Evolutionary conservation across 37 sponge, comb jelly and placozoan genomes (phyloP).

Genomic region (Theonella swinhoei): DNA sequence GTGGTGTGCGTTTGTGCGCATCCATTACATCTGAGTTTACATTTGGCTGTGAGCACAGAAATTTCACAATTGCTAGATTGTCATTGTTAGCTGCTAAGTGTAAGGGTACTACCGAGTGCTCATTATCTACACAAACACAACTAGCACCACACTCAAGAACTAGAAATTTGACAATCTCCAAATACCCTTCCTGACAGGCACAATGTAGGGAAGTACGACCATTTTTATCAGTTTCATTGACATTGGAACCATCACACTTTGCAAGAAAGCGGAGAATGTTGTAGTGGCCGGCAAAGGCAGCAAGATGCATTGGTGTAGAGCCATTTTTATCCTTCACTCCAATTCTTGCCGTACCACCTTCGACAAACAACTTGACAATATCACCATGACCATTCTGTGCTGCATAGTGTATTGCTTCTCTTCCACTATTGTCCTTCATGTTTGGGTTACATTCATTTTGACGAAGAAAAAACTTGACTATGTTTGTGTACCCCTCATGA

Average conservation of each 20-base stretch:
- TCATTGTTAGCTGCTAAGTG: constrained; percentile 57
- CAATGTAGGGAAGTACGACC: constrained; percentile 63
- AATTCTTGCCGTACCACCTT: background rate
- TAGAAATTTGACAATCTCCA: constrained; percentile 53
- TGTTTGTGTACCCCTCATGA: constrained; percentile 64
- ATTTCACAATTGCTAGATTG: constrained; percentile 22
- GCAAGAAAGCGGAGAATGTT: constrained; percentile 61
- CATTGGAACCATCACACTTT: constrained; percentile 5
- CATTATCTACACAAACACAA: background rate
- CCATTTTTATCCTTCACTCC: constrained; percentile 48
- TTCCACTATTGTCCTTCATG: constrained; percentile 57
- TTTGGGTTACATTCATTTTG: constrained; percentile 37
- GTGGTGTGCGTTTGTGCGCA: background rate
- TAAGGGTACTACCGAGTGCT: constrained; percentile 19
- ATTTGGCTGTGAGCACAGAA: constrained; percentile 26
- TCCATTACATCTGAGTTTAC: constrained; percentile 14
- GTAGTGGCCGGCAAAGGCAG: constrained; percentile 58
- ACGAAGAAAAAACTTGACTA: constrained; percentile 43
- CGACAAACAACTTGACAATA: constrained; percentile 49
- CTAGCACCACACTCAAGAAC: constrained; percentile 26
- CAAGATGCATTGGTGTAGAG: constrained; percentile 72
- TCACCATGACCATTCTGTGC: constrained; percentile 68
- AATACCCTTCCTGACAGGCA: constrained; percentile 71
- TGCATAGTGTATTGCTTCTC: constrained; percentile 75
- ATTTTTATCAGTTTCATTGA: constrained; percentile 22